Conservation (phyloP, 1,140 invertebrate genomes). For the Steinernema khuongi region DNA sequence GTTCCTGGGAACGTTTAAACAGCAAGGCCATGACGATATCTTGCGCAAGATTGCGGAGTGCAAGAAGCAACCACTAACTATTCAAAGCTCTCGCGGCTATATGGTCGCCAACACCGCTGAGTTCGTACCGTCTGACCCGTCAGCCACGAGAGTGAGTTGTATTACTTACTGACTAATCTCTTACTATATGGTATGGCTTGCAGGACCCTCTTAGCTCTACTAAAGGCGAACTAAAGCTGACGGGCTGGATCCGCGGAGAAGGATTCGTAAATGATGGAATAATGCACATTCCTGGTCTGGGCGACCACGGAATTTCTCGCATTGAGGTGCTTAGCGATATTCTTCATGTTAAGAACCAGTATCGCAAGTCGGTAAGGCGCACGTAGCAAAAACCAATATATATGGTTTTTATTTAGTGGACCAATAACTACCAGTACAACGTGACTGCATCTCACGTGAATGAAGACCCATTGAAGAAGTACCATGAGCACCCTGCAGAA, state of each 20-base stretch:
- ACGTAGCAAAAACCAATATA: neutral
- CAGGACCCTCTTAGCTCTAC: no score
- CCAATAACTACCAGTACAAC: constrained; percentile 58
- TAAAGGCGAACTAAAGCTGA: constrained; percentile 51
- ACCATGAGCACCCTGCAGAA: constrained; percentile 64
- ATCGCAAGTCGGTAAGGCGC: constrained; percentile 2
- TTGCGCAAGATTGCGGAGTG: neutral
- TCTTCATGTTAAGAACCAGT: constrained; percentile 66
- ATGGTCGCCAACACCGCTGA: neutral
- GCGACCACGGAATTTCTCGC: constrained; percentile 80
- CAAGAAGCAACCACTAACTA: neutral
- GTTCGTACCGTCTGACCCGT: neutral
- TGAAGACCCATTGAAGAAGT: neutral
- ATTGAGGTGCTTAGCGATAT: constrained; percentile 73
- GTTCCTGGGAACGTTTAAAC: no score
- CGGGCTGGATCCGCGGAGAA: constrained; percentile 76
- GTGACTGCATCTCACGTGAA: constrained; percentile 29
- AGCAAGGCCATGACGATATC: no score
- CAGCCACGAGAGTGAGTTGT: neutral
- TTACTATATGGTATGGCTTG: neutral
- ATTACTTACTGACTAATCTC: neutral
- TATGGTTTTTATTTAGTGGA: neutral
- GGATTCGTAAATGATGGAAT: constrained; percentile 77
- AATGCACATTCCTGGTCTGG: constrained; percentile 80
- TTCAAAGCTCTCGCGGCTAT: neutral